Evolutionary conservation across 2,113 vertebrate species (phyloP), one percentile per base, ranked within the genome.

Genomic region (Pelusios castaneus): DNA sequence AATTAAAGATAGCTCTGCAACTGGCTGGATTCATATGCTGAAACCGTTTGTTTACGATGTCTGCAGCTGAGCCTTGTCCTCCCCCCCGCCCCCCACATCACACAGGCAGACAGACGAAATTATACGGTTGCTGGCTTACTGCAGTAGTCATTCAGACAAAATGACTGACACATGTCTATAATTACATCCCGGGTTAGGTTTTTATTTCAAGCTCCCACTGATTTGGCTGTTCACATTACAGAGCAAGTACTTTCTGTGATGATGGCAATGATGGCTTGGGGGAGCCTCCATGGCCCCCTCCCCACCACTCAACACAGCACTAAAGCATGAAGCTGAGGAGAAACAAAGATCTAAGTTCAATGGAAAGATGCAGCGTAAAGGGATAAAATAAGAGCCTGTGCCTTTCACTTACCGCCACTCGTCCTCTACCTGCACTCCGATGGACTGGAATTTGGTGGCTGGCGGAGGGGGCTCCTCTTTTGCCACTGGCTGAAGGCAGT

Each of bases 391-490:
- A 89, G 95, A 91, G 83, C 85, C 92, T 87, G 95, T 3, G 47
- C 93, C 97, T 97, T 89, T 96, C 96, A 99, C 99, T 99, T 98
- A 99, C 99, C 99, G 99, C 99, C 99, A 99, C 98, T 99, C 98
- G 99, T 99, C 99, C 98, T 99, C 99, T 98, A 99, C 99, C 98
- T 99, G 99, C 96, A 99, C 99, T 98, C 99, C 99, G 93, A 99
- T 99, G 81, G 99, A 99, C 98, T 99, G 99, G 98, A 99, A 99
- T 98, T 98, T 99, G 99, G 99, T 98, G 98, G 98, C 97, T 90
- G 98, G 98, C 2, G 99, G 99, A 98, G 98, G 97, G 88, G 98
- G 99, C 98, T 99, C 99, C 94, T 99, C 99, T 98, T 98, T 98
- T 95, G 98, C 99, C 97, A 99, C 99, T 98, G 99, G 99, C 98